phyloP scores from a whole-genome alignment of 2,113 vertebrate genomes.

The Alligator mississippiensis region DNA sequence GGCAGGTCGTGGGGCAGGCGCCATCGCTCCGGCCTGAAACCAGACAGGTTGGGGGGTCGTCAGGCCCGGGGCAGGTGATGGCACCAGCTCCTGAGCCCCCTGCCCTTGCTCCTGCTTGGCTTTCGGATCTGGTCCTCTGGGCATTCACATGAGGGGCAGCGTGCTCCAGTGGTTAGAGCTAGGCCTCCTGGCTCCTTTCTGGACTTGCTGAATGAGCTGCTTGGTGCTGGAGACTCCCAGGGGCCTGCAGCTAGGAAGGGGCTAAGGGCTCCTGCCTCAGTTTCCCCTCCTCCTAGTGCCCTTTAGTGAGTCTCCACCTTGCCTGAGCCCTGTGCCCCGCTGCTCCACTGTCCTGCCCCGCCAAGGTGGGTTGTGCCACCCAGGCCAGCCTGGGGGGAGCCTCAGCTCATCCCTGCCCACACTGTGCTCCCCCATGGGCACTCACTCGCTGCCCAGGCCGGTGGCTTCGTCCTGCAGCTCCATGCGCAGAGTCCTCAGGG shows the following conservation, averaged over 20 bases:
- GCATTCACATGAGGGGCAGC: background rate
- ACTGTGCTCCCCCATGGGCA: too few species aligned
- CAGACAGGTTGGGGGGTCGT: background rate
- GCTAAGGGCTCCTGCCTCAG: background rate
- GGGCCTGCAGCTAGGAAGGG: too few species aligned
- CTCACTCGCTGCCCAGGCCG: background rate
- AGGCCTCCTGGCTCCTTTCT: background rate
- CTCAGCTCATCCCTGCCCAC: fast-evolving
- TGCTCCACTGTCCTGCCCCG: background rate
- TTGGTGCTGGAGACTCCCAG: background rate
- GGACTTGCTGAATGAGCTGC: background rate
- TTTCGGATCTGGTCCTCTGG: background rate
- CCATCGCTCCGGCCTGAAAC: background rate
- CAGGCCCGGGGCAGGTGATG: too few species aligned
- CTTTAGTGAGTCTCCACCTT: background rate
- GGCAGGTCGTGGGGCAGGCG: background rate
- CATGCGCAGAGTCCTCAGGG: slow-evolving; percentile 24
- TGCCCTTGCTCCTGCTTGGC: background rate
- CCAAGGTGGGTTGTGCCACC: background rate
- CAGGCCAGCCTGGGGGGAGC: background rate
- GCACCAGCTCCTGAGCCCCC: too few species aligned
- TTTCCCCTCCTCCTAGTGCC: background rate
- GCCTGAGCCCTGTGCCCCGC: background rate
- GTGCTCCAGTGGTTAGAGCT: background rate
- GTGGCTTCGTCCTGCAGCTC: background rate